Base-by-base conservation (phyloP, 1,140 invertebrate species). In the Aphelenchoides avenae region DNA sequence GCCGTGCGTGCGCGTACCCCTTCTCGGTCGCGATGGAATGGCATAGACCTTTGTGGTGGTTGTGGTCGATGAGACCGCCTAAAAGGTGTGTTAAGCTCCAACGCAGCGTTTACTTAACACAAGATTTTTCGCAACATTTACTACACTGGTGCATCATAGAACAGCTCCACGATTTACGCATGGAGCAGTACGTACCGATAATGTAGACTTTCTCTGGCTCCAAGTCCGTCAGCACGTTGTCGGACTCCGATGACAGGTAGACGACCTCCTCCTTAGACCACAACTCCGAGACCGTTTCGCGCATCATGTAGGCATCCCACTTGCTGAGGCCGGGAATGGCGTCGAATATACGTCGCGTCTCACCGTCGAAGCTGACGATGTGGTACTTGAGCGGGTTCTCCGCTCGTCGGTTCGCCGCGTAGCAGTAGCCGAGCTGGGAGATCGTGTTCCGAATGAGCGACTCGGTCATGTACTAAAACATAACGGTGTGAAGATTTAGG, bases 41-140 rank as follows among this genome's bases (percentile, higher is more conserved):
- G 78, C 89, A 94, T 15, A 92, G 73, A 78, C 89, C 88, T 82
- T 96, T 96, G 66, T 93, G 86, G 64, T 85, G 82, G 81, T 97
- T 97, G 77, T 97, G 93, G 81, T 98, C 94, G 0, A 98, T 90
- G 15, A 98, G 80, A 44, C 92, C 94, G 39, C 94, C 57, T 27
- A 60, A 61, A n/a, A 60, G 29, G 42, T 60, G 62, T 15, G 47
- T 46, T 53, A 4, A 52, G 50, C n/a, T n/a, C n/a, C n/a, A n/a
- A n/a, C n/a, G n/a, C n/a, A n/a, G n/a, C n/a, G n/a, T n/a, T n/a
- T n/a, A n/a, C n/a, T n/a, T n/a, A n/a, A n/a, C n/a, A n/a, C n/a
- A n/a, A n/a, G n/a, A n/a, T n/a, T n/a, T n/a, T n/a, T n/a, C n/a
- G n/a, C n/a, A n/a, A n/a, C n/a, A n/a, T n/a, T n/a, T n/a, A n/a